phyloP scores from a whole-genome alignment of 2,888 invertebrate species.

The Drosophila pseudotalamancana region DNA sequence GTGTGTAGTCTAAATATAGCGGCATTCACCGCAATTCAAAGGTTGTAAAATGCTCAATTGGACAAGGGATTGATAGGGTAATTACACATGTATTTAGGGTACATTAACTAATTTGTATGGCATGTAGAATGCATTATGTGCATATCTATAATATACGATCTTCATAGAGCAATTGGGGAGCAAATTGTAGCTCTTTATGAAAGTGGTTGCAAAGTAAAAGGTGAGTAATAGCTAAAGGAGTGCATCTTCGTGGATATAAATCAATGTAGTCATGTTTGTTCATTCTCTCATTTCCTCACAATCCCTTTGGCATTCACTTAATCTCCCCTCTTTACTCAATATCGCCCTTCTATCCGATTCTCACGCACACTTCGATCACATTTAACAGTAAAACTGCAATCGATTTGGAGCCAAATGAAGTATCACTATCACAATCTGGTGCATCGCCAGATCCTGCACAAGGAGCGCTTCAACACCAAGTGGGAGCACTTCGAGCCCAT shows the following conservation, averaged over 20 bases:
- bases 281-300: neutral
- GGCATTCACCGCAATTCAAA: conserved; percentile 20
- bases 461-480: conserved; percentile 82
- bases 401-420: conserved; percentile 83
- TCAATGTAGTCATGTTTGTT: neutral
- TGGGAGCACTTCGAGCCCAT: conserved; percentile 82
- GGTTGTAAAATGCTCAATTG: conserved; percentile 18
- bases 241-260: neutral
- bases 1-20: conserved; percentile 38
- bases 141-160: too few species aligned
- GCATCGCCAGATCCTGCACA: conserved; percentile 81
- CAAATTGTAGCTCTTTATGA: neutral
- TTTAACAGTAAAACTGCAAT: conserved; percentile 75
- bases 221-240: neutral
- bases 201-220: too few species aligned
- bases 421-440: conserved; percentile 81
- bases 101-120: neutral
- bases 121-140: neutral
- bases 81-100: conserved; percentile 4
- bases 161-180: too few species aligned
- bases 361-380: neutral
- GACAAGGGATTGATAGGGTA: conserved; percentile 10
- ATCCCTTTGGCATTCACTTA: too few species aligned
- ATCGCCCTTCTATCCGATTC: conserved; percentile 2
- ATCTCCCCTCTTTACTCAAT: too few species aligned